Evolutionary conservation across 2,113 vertebrate genomes (phyloP).

Genomic region (Cyrtonyx montezumae): DNA sequence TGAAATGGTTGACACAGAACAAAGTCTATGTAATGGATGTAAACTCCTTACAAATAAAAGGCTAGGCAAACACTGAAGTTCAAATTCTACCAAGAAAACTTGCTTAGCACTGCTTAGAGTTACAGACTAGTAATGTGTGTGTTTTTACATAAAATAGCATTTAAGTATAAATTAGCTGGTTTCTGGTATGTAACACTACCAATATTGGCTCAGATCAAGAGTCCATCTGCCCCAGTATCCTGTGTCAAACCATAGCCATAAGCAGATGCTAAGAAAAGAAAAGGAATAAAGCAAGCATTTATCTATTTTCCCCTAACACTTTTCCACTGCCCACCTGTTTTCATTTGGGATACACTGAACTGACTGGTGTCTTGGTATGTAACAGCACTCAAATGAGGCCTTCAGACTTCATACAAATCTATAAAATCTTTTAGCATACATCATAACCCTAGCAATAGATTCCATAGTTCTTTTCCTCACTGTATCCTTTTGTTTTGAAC

Average conservation of each 20-base stretch:
- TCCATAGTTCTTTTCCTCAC: neutral
- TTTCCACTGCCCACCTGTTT: neutral
- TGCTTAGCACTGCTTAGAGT: neutral
- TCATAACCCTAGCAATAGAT: neutral
- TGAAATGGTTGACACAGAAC: neutral
- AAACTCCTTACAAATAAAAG: neutral
- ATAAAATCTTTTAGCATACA: neutral
- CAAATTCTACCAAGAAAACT: neutral
- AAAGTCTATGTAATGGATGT: neutral
- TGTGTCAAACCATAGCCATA: conserved; percentile 5
- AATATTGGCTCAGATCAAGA: neutral
- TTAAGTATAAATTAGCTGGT: neutral
- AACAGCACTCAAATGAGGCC: neutral
- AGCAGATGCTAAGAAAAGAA: conserved; percentile 20
- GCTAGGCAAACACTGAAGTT: neutral
- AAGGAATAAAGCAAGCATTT: conserved; percentile 40
- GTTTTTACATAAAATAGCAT: neutral
- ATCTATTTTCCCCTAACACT: conserved; percentile 1
- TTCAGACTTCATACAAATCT: neutral
- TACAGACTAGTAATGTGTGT: neutral
- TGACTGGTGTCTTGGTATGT: neutral
- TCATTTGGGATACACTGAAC: neutral
- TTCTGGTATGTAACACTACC: neutral
- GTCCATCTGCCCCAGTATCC: conserved; percentile 50
- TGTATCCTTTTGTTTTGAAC: neutral